Percentiles rank a stretch among this genome's conserved stretches.
Conservation (phyloP, 2,888 invertebrate genomes). For the Cyclophora punctaria region DNA sequence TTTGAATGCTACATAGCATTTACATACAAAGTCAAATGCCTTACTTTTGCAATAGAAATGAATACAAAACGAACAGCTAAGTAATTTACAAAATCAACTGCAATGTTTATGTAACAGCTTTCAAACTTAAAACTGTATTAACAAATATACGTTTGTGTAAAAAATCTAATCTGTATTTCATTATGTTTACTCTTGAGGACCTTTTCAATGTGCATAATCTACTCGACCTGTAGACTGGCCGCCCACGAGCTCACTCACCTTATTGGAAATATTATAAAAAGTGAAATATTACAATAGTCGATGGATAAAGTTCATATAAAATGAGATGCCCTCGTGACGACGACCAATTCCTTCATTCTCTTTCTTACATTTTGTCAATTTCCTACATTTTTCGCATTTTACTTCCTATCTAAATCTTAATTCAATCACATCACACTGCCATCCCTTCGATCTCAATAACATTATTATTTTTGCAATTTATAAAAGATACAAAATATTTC, state of each 20-base stretch:
- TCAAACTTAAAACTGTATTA: constrained; percentile 7
- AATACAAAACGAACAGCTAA: constrained; percentile 65
- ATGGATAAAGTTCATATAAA: constrained; percentile 1
- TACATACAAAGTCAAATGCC: constrained; percentile 62
- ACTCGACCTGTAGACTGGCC: not conserved
- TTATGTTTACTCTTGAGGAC: constrained; percentile 19
- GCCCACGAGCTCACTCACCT: not conserved
- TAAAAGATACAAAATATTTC: constrained; percentile 69
- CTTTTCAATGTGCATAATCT: constrained; percentile 8
- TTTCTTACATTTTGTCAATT: constrained; percentile 13
- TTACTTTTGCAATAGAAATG: constrained; percentile 60
- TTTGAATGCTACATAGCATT: constrained; percentile 64
- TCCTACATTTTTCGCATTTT: constrained; percentile 28
- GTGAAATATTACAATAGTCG: no score
- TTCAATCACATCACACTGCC: constrained; percentile 57
- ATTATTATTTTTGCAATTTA: constrained; percentile 55
- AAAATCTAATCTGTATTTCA: constrained; percentile 12
- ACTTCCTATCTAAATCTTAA: constrained; percentile 58
- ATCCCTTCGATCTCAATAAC: constrained; percentile 55
- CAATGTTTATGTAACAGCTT: constrained; percentile 4
- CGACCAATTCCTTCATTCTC: constrained; percentile 8
- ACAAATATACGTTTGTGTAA: constrained; percentile 16
- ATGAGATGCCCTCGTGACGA: constrained; percentile 6
- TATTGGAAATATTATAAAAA: no score
- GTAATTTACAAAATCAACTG: constrained; percentile 43